Base-by-base conservation (phyloP, 2,888 invertebrate genomes). In the Heliconius ismenius region DNA sequence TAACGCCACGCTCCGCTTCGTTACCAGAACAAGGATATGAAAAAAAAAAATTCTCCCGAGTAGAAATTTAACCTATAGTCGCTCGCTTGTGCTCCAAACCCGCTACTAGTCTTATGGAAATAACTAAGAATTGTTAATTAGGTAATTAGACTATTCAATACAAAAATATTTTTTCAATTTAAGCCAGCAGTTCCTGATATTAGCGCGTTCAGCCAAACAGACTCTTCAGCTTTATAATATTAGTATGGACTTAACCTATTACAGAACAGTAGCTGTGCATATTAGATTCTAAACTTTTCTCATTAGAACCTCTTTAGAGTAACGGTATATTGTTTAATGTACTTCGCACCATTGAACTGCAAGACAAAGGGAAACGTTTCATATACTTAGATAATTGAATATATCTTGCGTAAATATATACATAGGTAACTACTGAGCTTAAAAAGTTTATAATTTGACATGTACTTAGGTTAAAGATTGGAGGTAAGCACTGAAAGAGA, bases 301-400 rank as follows among this genome's bases (percentile, higher is more conserved):
- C 78, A 76, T 78, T 76, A 76, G 54, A 49, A 36, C 39, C 76
- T 36, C 67, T 67, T 67, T 67, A 60, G 15, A 21, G 58, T 26
- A 49, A 24, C 49, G 15, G 15, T 28, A 62, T 70, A 74, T 69
- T 73, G 75, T 75, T 77, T 58, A 77, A 79, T 74, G 67, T 74
- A 72, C 28, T 67, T 70, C 15, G 28, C 43, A 24, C 60, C 76
- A 74, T 36, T 76, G 76, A 67, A 54, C 74, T 74, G 78, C 74
- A 36, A 15, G 39, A 26, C 36, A 15, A 26, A 21, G 39, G 28
- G 4, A 72, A 72, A 73, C 62, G 43, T 43, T 62, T 18, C 39
- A 43, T 24, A 62, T 67, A 67, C 39, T n/a, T 64, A n/a, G 11
- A 64, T 28, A 64, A 32, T 60, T n/a, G 11, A 13, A 60, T 60